These are phyloP conservation scores for Tenthredo amoena DNA, from an alignment of 2,888 invertebrate genomes.

Conservation along the genomic window DNA sequence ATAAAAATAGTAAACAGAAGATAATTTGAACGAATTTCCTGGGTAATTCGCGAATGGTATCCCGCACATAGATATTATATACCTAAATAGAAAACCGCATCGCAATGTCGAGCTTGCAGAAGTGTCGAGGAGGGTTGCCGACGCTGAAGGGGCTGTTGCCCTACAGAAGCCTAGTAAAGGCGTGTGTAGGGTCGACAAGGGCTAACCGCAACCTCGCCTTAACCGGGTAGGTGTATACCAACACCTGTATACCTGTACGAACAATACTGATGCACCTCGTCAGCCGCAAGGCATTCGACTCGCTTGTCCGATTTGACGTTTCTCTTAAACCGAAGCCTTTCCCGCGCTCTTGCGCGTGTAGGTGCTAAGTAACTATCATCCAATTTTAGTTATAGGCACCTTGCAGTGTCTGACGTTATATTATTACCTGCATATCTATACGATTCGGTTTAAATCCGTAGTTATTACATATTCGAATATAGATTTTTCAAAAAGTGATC, in stretches of 20 bases:
- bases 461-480: neutral
- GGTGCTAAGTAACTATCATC: constrained; percentile 39
- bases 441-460: neutral
- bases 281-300: constrained; percentile 17
- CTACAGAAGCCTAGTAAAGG: constrained; percentile 77
- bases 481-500: neutral
- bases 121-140: constrained; percentile 28
- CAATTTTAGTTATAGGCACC: constrained; percentile 26
- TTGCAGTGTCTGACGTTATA: constrained; percentile 5
- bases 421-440: neutral
- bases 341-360: neutral
- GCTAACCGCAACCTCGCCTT: constrained; percentile 68
- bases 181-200: constrained; percentile 74
- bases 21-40: neutral
- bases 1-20: neutral
- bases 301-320: constrained; percentile 47
- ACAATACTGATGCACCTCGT: constrained; percentile 18
- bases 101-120: neutral
- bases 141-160: constrained; percentile 74
- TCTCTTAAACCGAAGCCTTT: constrained; percentile 48
- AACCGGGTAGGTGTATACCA: constrained; percentile 31
- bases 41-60: neutral
- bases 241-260: constrained; percentile 6
- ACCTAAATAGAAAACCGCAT: constrained; percentile 3
- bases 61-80: neutral